Conservation (phyloP, 2,113 vertebrate genomes). For the Phalacrocorax brasilianus region DNA sequence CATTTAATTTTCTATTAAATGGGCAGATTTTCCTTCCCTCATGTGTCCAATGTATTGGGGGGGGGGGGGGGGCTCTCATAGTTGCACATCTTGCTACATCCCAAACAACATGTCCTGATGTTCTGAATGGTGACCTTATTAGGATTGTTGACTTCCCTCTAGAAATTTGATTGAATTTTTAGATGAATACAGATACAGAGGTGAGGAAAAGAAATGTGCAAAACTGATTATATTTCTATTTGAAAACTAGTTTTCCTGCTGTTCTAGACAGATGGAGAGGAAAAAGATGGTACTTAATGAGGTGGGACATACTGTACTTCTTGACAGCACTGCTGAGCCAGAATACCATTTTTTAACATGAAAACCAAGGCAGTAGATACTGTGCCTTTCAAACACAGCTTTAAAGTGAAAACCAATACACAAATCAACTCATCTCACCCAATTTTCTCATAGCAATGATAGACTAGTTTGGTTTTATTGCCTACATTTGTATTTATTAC, state of each 20-base stretch:
- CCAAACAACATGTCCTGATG: background rate
- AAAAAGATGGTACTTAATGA: constrained; percentile 44
- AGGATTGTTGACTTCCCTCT: background rate
- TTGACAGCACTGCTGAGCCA: constrained; percentile 34
- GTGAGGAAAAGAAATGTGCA: constrained; percentile 1
- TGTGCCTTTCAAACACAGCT: constrained; percentile 1
- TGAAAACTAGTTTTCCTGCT: constrained; percentile 47
- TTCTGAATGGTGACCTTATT: background rate
- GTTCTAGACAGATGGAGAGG: constrained; percentile 31
- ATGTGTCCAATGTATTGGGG: background rate
- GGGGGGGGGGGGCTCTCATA: background rate
- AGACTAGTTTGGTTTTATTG: background rate
- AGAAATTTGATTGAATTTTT: background rate
- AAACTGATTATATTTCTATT: constrained; percentile 26
- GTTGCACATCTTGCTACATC: background rate
- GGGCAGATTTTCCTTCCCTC: background rate
- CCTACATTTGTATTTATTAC: background rate
- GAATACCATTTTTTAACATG: constrained; percentile 20
- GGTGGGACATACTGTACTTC: constrained; percentile 33
- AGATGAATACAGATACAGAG: background rate
- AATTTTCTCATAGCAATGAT: constrained; percentile 3
- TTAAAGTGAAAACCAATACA: constrained; percentile 13
- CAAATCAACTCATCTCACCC: background rate
- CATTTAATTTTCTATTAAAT: background rate
- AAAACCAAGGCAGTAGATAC: constrained; percentile 22